phyloP scores from a whole-genome alignment of 2,113 vertebrate genomes.

The Steatornis caripensis region DNA sequence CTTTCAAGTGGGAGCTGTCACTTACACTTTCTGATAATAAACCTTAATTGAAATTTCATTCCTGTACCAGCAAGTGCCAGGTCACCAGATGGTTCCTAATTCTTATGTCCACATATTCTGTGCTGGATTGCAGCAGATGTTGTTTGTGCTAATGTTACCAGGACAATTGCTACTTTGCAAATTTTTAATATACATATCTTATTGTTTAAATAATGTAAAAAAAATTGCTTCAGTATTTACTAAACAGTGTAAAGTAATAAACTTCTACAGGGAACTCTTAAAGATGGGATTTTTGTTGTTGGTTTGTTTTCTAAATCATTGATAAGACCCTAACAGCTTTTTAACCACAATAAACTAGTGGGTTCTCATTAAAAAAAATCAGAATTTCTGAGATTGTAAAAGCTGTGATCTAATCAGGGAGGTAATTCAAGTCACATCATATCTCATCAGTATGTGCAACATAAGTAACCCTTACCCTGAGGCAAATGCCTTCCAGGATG shows the following conservation, averaged over 20 bases:
- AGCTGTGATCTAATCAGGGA: neutral
- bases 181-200: neutral
- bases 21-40: conserved; percentile 66
- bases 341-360: neutral
- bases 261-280: neutral
- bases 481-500: neutral
- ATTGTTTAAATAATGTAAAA: conserved; percentile 32
- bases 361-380: neutral
- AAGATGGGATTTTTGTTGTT: neutral
- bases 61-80: conserved; percentile 61
- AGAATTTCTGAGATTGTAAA: neutral
- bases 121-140: neutral
- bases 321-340: neutral
- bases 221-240: neutral
- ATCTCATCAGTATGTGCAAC: neutral
- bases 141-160: conserved; percentile 18
- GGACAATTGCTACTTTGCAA: neutral
- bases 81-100: conserved; percentile 71
- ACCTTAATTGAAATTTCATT: conserved; percentile 75
- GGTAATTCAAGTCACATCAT: neutral
- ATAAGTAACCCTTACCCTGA: neutral
- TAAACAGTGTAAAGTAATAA: neutral
- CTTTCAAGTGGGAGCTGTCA: conserved; percentile 65
- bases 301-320: neutral
- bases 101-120: conserved; percentile 57